A percentile compares a stretch with the other conserved stretches of the same genome.
These are phyloP conservation scores for Contarinia nasturtii DNA, from an alignment of 1,140 invertebrate species.

Conservation along the genomic window DNA sequence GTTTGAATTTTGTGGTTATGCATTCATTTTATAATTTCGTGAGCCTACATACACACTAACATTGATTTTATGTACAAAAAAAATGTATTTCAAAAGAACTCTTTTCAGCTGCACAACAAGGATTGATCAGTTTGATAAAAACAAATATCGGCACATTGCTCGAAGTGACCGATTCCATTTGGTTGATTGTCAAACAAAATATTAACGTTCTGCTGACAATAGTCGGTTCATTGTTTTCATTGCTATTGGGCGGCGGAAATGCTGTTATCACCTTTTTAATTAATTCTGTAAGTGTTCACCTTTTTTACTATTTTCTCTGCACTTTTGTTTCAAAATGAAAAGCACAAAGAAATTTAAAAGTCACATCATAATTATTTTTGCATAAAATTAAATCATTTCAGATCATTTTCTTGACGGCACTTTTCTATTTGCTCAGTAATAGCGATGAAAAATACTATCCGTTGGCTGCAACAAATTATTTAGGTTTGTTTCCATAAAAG, in stretches of 20 bases:
- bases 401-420: constrained; percentile 88
- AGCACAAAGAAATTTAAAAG: no score
- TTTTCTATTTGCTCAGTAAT: constrained; percentile 85
- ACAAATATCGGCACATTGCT: constrained; percentile 83
- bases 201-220: constrained; percentile 75
- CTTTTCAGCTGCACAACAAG: constrained; percentile 27
- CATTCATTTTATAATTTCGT: background rate
- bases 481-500: no score
- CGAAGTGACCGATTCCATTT: constrained; percentile 80
- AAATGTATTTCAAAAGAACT: constrained; percentile 25
- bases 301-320: background rate
- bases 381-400: no score
- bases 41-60: no score
- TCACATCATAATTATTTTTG: no score
- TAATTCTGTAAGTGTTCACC: constrained; percentile 50
- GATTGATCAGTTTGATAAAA: constrained; percentile 62
- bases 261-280: constrained; percentile 85
- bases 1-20: background rate
- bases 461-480: constrained; percentile 46
- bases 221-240: constrained; percentile 65
- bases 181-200: constrained; percentile 82
- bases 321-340: no score
- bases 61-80: background rate
- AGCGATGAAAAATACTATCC: constrained; percentile 83
- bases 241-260: constrained; percentile 80